Conservation (phyloP, 2,888 invertebrate genomes). For the Nephrotoma guestfalica region DNA sequence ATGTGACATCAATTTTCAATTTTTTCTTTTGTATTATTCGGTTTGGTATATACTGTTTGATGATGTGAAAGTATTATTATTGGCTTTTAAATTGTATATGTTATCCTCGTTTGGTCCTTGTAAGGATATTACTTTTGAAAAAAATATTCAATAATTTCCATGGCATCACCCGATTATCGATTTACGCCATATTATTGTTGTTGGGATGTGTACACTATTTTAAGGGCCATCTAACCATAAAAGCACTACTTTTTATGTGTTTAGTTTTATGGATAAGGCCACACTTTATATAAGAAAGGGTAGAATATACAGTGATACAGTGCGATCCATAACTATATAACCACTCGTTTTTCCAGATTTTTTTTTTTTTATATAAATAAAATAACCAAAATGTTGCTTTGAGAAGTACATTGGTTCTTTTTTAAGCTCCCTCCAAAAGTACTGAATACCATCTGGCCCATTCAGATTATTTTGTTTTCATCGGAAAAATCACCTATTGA, state of each 20-base stretch:
- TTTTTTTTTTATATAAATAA: too few species aligned
- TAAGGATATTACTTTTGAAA: background rate
- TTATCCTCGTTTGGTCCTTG: background rate
- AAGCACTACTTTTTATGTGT: background rate
- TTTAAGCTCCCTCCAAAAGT: too few species aligned
- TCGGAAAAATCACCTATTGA: too few species aligned
- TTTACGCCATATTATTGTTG: background rate
- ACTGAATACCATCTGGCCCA: too few species aligned
- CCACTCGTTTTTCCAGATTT: too few species aligned
- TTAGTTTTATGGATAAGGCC: background rate
- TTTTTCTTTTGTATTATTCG: background rate
- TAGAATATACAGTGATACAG: too few species aligned
- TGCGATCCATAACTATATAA: too few species aligned
- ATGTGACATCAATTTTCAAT: background rate
- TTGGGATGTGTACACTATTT: background rate
- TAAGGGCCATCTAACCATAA: background rate
- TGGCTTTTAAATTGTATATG: background rate
- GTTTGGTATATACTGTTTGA: background rate
- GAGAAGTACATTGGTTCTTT: too few species aligned
- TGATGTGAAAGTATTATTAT: background rate
- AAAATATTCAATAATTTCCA: background rate
- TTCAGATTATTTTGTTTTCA: too few species aligned
- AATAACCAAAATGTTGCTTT: too few species aligned
- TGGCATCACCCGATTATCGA: background rate
- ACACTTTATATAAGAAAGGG: background rate